Conservation (phyloP, 1,140 invertebrate species). For the Chionoecetes opilio region DNA sequence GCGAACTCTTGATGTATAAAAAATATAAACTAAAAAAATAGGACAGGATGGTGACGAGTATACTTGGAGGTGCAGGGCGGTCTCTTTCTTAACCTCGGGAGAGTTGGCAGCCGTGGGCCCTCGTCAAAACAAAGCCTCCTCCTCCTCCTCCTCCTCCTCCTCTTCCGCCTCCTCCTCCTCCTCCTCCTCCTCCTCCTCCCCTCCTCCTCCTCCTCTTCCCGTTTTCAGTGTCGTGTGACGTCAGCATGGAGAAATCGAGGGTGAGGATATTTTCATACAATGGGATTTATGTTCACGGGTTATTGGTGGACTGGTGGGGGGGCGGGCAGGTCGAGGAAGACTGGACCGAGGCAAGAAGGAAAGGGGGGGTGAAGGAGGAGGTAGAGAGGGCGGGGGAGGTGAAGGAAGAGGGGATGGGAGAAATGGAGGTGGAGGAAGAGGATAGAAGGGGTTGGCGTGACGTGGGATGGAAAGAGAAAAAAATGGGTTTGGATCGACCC, state of each 20-base stretch:
- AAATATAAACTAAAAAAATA: too few relatives aligned
- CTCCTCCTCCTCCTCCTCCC: neutral
- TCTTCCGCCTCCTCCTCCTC: slow-evolving; percentile 42
- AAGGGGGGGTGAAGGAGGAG: neutral
- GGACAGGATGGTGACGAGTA: neutral
- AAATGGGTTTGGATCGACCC: too few relatives aligned
- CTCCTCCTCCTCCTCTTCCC: neutral
- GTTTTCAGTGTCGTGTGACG: neutral
- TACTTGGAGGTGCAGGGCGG: neutral
- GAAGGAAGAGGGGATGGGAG: neutral
- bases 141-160: neutral
- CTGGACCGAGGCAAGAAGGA: neutral
- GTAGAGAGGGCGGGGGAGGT: neutral
- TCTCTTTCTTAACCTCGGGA: neutral
- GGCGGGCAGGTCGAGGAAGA: neutral
- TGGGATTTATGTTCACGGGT: slow-evolving; percentile 51
- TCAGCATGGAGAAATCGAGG: slow-evolving; percentile 33
- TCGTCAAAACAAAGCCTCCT: slow-evolving; percentile 25
- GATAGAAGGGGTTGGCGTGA: neutral
- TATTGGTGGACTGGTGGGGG: neutral
- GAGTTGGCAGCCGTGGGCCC: neutral
- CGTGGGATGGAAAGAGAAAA: too few relatives aligned
- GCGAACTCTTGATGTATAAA: neutral
- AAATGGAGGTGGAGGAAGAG: neutral
- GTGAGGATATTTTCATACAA: slow-evolving; percentile 50